Conservation (phyloP, 2,888 invertebrate genomes). For the Drosophila glabriapex region DNA sequence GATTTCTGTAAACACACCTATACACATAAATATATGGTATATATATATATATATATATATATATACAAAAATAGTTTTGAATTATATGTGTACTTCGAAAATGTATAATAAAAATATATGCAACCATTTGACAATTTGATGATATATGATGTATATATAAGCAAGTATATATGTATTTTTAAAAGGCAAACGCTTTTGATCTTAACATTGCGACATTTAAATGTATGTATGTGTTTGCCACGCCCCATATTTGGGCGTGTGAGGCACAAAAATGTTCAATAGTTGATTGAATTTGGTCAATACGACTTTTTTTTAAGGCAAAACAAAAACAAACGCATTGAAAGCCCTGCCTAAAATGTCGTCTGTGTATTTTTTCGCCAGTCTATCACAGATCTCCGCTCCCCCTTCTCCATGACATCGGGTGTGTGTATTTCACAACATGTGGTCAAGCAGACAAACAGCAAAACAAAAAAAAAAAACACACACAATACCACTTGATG, state of each 20-base stretch:
- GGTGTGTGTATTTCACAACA: conserved; percentile 20
- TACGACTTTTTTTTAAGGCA: conserved; percentile 40
- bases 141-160: conserved; percentile 7
- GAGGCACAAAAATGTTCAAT: conserved; percentile 41
- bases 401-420: conserved; percentile 40
- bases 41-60: conserved; percentile 1
- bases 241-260: conserved; percentile 50
- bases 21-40: conserved; percentile 6
- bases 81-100: conserved; percentile 8
- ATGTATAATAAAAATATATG: conserved; percentile 27
- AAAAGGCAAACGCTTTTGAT: conserved; percentile 44
- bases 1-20: conserved; percentile 29
- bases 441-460: conserved; percentile 32
- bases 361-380: conserved; percentile 18
- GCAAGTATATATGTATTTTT: conserved; percentile 14
- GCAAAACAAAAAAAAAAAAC: conserved; percentile 7
- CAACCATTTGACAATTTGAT: conserved; percentile 24
- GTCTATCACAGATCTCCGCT: conserved; percentile 11
- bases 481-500: conserved; percentile 60
- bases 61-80: conserved; percentile 18
- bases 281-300: conserved; percentile 69
- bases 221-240: background rate
- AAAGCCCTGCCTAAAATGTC: conserved; percentile 61
- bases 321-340: conserved; percentile 51
- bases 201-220: conserved; percentile 4